Conservation (phyloP, 2,888 invertebrate species). For the Bugula neritina region DNA sequence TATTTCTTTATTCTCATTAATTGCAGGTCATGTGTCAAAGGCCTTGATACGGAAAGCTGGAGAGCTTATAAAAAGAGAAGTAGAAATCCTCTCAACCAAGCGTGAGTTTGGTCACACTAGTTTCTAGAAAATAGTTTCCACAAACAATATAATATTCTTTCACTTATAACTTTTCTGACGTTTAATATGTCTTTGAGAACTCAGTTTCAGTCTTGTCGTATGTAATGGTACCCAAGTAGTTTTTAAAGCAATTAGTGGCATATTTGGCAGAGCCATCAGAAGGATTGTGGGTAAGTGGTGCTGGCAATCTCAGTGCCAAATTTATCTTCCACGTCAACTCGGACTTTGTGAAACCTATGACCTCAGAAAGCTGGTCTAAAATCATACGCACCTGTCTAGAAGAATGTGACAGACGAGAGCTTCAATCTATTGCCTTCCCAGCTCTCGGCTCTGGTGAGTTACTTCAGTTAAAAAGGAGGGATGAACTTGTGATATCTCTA, state of each 20-base stretch:
- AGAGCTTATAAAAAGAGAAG: background rate
- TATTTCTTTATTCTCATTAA: too few species aligned
- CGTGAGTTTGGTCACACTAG: too few species aligned
- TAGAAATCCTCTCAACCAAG: background rate
- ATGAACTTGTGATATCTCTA: too few species aligned
- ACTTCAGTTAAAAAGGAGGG: too few species aligned
- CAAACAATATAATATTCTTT: too few species aligned
- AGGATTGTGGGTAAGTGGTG: slow-evolving; percentile 3
- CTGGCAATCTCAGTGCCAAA: background rate
- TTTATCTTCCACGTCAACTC: background rate
- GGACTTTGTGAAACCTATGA: background rate
- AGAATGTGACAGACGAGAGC: background rate
- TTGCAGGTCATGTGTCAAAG: slow-evolving; percentile 9
- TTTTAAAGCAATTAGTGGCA: too few species aligned
- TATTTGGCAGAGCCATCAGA: background rate
- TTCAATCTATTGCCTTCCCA: slow-evolving; percentile 7
- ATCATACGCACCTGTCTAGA: background rate
- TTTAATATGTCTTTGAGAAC: too few species aligned
- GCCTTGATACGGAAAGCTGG: slow-evolving; percentile 8
- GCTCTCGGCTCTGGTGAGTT: slow-evolving; percentile 8
- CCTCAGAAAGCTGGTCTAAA: background rate
- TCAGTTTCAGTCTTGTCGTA: too few species aligned
- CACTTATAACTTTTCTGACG: too few species aligned
- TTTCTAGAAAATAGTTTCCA: too few species aligned
- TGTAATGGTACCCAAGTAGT: too few species aligned